These are phyloP conservation scores for Poecilia wingei DNA, from an alignment of 2,797 vertebrate species.

Conservation along the genomic window DNA sequence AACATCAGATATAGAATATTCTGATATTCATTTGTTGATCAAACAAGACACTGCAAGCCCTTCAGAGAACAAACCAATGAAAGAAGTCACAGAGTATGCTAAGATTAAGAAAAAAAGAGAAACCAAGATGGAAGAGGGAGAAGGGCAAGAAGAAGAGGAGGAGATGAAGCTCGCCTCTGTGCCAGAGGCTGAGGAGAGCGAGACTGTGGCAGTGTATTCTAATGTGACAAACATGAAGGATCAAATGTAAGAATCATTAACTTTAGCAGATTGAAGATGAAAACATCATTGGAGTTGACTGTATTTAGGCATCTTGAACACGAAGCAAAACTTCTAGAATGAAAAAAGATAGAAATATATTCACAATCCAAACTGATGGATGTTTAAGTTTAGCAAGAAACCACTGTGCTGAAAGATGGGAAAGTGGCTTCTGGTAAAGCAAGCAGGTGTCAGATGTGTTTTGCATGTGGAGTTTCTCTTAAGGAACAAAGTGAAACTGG, in stretches of 20 bases:
- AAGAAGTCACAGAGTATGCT: slow-evolving; percentile 53
- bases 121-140: neutral
- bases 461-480: slow-evolving; percentile 30
- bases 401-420: neutral
- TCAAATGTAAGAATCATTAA: neutral
- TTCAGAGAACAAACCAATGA: neutral
- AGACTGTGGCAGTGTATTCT: slow-evolving; percentile 10
- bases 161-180: neutral
- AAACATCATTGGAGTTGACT: neutral
- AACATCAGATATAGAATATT: slow-evolving; percentile 54
- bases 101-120: slow-evolving; percentile 53
- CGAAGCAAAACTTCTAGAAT: neutral
- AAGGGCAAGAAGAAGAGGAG: slow-evolving; percentile 5
- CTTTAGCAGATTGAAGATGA: neutral
- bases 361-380: neutral
- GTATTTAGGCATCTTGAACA: neutral
- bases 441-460: slow-evolving; percentile 17
- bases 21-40: slow-evolving; percentile 54
- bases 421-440: slow-evolving; percentile 14
- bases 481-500: slow-evolving; percentile 10
- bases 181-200: slow-evolving; percentile 2
- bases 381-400: slow-evolving; percentile 1
- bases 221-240: neutral
- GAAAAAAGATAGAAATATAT: neutral
- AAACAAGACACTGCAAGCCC: slow-evolving; percentile 6